Conservation (phyloP, 1,140 invertebrate species). For the Homarus americanus region DNA sequence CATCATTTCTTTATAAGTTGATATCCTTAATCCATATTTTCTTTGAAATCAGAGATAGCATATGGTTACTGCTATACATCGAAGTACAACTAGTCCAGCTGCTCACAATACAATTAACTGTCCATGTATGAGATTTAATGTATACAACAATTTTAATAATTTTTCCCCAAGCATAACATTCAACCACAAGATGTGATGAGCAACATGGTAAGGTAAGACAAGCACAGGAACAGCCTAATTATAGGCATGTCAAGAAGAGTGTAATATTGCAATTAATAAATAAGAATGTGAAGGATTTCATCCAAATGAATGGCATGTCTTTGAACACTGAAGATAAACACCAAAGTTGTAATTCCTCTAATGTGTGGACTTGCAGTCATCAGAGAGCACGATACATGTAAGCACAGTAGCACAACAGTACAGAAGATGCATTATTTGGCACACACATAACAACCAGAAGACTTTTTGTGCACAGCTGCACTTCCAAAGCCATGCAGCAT, state of each 20-base stretch:
- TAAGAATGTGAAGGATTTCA: slow-evolving; percentile 25
- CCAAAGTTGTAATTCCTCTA: slow-evolving; percentile 34
- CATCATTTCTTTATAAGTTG: slow-evolving; percentile 2
- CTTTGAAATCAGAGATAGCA: slow-evolving; percentile 31
- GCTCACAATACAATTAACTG: slow-evolving; percentile 38
- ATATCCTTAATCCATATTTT: slow-evolving; percentile 26
- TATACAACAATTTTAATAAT: slow-evolving; percentile 23
- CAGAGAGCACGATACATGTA: slow-evolving; percentile 55
- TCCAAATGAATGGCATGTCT: slow-evolving; percentile 22
- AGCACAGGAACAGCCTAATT: slow-evolving; percentile 35
- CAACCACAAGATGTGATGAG: slow-evolving; percentile 53
- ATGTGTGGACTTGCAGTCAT: slow-evolving; percentile 20
- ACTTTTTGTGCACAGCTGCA: slow-evolving; percentile 42
- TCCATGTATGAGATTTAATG: slow-evolving; percentile 49
- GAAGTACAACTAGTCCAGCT: slow-evolving; percentile 46
- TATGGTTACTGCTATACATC: slow-evolving; percentile 37
- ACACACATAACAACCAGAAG: slow-evolving; percentile 54
- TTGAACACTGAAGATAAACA: slow-evolving; percentile 43
- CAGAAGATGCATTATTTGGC: slow-evolving; percentile 61
- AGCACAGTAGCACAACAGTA: slow-evolving; percentile 64
- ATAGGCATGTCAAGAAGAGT: slow-evolving; percentile 44
- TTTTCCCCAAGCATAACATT: slow-evolving; percentile 55
- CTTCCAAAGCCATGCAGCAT: slow-evolving; percentile 45
- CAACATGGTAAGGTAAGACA: slow-evolving; percentile 49
- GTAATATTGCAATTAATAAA: slow-evolving; percentile 14